Conservation (phyloP, 2,113 vertebrate genomes). For the Passer domesticus region DNA sequence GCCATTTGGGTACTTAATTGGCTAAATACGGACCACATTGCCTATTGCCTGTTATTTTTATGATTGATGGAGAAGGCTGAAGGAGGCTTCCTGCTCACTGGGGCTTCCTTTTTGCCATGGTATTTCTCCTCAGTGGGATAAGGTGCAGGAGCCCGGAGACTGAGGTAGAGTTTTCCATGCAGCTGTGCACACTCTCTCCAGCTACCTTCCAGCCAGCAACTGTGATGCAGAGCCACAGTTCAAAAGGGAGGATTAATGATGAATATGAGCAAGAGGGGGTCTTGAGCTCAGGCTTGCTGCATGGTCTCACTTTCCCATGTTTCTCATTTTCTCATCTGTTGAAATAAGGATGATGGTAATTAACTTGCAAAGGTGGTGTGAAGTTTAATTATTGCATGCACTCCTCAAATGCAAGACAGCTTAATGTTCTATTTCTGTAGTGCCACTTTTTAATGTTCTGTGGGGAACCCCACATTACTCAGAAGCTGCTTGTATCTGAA, state of each 20-base stretch:
- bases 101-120: background rate
- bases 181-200: background rate
- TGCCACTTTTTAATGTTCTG: background rate
- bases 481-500: background rate
- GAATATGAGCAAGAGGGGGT: background rate
- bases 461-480: background rate
- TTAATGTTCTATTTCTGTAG: background rate
- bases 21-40: background rate
- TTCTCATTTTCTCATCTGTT: background rate
- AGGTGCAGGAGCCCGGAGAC: background rate
- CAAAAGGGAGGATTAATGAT: background rate
- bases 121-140: background rate
- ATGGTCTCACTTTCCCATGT: background rate
- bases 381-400: background rate
- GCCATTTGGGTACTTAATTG: background rate
- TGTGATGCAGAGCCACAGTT: background rate
- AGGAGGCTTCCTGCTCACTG: background rate
- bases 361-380: background rate
- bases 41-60: background rate
- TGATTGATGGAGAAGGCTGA: background rate
- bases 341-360: background rate
- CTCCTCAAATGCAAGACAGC: background rate
- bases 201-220: rapidly evolving
- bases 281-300: background rate
- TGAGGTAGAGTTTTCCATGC: background rate